Percentiles rank a stretch among this genome's conserved stretches.
Conservation (phyloP, 2,888 invertebrate genomes). For the Himalopsyche tibetana region DNA sequence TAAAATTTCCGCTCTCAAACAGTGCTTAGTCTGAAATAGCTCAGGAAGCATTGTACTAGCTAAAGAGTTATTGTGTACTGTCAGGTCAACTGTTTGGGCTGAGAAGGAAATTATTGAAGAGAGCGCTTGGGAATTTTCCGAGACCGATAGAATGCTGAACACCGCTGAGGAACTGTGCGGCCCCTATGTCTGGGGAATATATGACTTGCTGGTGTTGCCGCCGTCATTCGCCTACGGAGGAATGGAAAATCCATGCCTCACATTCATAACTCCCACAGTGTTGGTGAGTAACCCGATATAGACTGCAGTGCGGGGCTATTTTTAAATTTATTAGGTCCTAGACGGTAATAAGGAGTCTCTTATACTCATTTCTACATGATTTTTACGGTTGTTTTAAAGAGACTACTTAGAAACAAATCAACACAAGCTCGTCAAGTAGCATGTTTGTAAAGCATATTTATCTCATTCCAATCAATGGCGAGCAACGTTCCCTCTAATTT, state of each 20-base stretch:
- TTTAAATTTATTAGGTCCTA: too few relatives aligned
- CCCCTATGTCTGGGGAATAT: slow-evolving; percentile 93
- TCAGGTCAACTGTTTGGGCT: slow-evolving; percentile 90
- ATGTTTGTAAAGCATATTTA: too few relatives aligned
- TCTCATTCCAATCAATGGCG: too few relatives aligned
- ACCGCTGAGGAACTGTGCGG: slow-evolving; percentile 91
- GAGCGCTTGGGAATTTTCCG: slow-evolving; percentile 92
- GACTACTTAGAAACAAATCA: too few relatives aligned
- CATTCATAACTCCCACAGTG: slow-evolving; percentile 95
- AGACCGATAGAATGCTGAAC: slow-evolving; percentile 88
- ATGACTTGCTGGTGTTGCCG: slow-evolving; percentile 93
- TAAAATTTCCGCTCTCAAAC: too few relatives aligned
- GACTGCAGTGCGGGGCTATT: background rate
- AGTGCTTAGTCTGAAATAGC: too few relatives aligned
- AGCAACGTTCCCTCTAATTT: too few relatives aligned
- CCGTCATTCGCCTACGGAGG: slow-evolving; percentile 97
- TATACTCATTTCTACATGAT: too few relatives aligned
- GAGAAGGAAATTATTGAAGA: slow-evolving; percentile 89
- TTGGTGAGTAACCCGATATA: slow-evolving; percentile 77
- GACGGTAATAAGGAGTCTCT: too few relatives aligned
- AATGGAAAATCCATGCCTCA: slow-evolving; percentile 98
- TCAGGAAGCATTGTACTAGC: background rate
- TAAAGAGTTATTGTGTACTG: background rate
- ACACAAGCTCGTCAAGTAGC: too few relatives aligned
- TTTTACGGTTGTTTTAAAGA: too few relatives aligned